These are phyloP conservation scores for Fundulus diaphanus DNA, from an alignment of 2,797 vertebrate genomes.

Conservation along the genomic window DNA sequence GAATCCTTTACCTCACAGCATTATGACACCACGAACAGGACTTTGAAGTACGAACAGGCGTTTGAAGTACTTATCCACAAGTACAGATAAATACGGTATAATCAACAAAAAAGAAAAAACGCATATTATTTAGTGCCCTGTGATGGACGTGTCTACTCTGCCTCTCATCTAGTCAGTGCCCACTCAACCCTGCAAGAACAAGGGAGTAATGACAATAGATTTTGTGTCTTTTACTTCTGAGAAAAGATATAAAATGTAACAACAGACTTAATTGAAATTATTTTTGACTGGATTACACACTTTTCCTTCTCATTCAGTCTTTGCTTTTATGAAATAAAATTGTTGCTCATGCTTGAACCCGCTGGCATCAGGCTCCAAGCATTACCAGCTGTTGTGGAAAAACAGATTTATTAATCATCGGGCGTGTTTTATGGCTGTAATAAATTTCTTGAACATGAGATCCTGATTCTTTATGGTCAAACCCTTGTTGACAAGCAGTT, in stretches of 20 bases:
- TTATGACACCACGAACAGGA: no score
- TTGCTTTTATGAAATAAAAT: background rate
- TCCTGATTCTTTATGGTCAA: constrained; percentile 53
- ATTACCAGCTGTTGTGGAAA: constrained; percentile 59
- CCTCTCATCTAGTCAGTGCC: background rate
- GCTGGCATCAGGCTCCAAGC: background rate
- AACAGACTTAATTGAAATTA: background rate
- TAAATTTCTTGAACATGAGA: constrained; percentile 48
- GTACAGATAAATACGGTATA: background rate
- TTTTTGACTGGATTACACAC: background rate
- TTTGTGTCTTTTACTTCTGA: background rate
- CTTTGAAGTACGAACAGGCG: background rate
- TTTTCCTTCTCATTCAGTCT: background rate
- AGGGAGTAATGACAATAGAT: background rate
- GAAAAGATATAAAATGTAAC: no score
- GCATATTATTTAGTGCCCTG: background rate
- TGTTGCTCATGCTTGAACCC: constrained; percentile 5
- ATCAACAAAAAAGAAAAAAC: background rate
- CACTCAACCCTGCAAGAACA: background rate
- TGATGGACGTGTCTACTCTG: background rate
- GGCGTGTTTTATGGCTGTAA: constrained; percentile 40
- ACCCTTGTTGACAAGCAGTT: constrained; percentile 41
- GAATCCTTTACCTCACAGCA: no score
- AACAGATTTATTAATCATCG: constrained; percentile 50
- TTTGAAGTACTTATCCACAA: background rate